Conservation (phyloP, 2,113 vertebrate genomes). For the Tetrao urogallus region DNA sequence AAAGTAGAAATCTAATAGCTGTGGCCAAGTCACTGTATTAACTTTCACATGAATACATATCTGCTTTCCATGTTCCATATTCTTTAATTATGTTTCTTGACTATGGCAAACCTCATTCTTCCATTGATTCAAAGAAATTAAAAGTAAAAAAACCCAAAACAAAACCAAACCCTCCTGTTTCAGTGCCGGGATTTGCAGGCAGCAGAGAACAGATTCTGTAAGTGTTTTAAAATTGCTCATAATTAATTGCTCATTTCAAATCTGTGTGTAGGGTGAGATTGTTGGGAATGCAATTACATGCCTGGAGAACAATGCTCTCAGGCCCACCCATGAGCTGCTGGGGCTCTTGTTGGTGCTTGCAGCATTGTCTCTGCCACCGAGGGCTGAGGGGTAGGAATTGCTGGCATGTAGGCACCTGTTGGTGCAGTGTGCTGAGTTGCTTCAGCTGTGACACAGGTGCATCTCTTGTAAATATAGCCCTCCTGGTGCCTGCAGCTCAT, state of each 20-base stretch:
- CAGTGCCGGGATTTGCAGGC: conserved; percentile 13
- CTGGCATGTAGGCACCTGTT: conserved; percentile 59
- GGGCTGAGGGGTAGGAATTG: background rate
- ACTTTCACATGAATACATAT: background rate
- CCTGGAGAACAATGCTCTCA: conserved; percentile 40
- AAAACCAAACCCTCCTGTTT: background rate
- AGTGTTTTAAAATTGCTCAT: conserved; percentile 56
- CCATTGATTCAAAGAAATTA: background rate
- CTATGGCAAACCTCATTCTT: background rate
- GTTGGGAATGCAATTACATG: conserved; percentile 61
- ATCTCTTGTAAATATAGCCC: background rate
- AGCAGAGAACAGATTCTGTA: background rate
- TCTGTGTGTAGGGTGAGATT: conserved; percentile 28
- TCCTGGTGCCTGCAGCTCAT: accelerated
- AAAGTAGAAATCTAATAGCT: background rate
- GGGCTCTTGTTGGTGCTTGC: conserved; percentile 24
- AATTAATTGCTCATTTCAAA: conserved; percentile 65
- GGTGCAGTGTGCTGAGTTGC: background rate
- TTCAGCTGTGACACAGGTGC: conserved; percentile 53
- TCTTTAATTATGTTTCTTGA: background rate
- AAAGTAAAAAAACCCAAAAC: background rate
- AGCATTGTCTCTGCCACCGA: background rate
- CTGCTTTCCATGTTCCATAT: background rate
- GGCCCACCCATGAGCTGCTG: conserved; percentile 48
- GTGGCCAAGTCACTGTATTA: background rate